Evolutionary conservation across 2,797 vertebrate species (phyloP).

Genomic region (Mus caroli): DNA sequence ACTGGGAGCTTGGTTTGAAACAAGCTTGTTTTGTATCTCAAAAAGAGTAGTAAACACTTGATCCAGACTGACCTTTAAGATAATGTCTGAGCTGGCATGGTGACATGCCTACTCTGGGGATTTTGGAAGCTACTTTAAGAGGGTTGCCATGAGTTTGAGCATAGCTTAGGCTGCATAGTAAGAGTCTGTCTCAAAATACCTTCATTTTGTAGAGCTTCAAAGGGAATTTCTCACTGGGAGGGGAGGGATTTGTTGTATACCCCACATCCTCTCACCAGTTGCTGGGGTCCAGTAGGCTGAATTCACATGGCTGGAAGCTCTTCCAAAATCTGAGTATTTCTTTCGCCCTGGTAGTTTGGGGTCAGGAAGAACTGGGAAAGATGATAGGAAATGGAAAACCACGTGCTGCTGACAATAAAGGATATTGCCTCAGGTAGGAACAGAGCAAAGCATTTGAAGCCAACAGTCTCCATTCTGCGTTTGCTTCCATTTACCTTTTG

Average conservation of each 20-base stretch:
- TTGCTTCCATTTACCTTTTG: slow-evolving; percentile 52
- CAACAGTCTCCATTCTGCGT: slow-evolving; percentile 21
- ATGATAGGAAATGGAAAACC: slow-evolving; percentile 42
- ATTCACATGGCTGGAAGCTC: background rate
- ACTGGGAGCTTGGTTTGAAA: slow-evolving; percentile 1
- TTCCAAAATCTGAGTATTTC: slow-evolving; percentile 26
- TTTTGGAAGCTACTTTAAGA: background rate
- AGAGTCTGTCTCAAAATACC: background rate
- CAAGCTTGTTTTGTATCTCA: slow-evolving; percentile 52
- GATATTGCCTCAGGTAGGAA: background rate
- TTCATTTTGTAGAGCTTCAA: slow-evolving; percentile 38
- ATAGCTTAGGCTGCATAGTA: background rate
- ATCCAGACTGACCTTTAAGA: background rate
- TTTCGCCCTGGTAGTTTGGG: background rate
- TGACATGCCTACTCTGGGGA: too few relatives aligned
- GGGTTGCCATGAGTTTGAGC: background rate
- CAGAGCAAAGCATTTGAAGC: background rate
- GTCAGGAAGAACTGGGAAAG: slow-evolving; percentile 40
- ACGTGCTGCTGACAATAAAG: slow-evolving; percentile 35
- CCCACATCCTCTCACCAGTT: background rate
- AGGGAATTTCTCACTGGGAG: background rate
- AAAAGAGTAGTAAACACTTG: background rate
- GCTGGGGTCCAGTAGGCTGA: background rate
- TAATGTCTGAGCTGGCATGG: background rate
- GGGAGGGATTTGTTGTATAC: background rate